Evolutionary conservation across 1,140 invertebrate genomes (phyloP), one percentile per base, ranked within the genome.

Genomic region (Magallana gigas): DNA sequence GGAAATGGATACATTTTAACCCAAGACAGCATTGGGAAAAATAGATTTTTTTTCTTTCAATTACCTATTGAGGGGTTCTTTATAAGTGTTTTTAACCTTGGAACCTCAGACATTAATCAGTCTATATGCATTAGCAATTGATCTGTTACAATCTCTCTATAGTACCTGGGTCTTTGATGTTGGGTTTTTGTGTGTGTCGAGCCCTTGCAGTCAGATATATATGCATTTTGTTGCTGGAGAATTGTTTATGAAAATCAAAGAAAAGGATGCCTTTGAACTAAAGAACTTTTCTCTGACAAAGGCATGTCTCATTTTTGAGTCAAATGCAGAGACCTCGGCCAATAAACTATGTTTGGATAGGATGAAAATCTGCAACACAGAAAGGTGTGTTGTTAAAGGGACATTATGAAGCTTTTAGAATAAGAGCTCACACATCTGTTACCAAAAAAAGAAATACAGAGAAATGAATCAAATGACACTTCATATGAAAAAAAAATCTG

Each of bases 161-260:
- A 76, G 18, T 76, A 29, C 11, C 23, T 12, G 7, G 36, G 18
- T 29, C 68, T 76, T 76, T 76, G 68, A 76, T 76, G 68, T 76
- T 76, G n/a, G 14, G 9, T 68, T 68, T 68, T 68, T 18, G 14
- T 68, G n/a, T n/a, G 64, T 23, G n/a, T 23, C 23, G 8, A 36
- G 7, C 23, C 68, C 68, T 76, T 29, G 29, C 68, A 76, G 68
- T 29, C 9, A 76, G 68, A 23, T 76, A 76, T 76, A 76, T 76
- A 76, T 76, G 68, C 68, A 29, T 76, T 48, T 76, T 76, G 68
- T 29, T 23, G 9, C 23, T 29, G 36, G 36, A 76, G 68, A 29
- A 76, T 76, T 76, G 68, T 76, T 76, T 76, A 76, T 76, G 68
- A 76, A 76, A 76, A 76, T 76, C 68, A 76, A 76, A 76, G 8